Conservation (phyloP, 2,888 invertebrate genomes). For the Xanthorhoe spadicearia region DNA sequence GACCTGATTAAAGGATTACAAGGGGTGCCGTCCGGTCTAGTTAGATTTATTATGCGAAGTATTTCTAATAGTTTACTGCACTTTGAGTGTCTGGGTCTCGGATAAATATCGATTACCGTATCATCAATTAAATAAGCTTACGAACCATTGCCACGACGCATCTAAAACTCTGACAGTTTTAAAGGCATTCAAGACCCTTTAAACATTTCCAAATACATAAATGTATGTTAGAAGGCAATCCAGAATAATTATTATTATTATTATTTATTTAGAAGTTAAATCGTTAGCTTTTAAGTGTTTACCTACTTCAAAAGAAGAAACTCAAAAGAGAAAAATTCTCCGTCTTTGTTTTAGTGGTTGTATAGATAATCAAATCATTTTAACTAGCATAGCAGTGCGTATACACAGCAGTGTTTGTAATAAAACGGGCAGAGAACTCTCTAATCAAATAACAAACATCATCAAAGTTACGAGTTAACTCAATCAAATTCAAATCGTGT, state of each 20-base stretch:
- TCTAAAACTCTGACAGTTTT: too few species aligned
- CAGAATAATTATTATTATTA: too few species aligned
- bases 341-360: too few species aligned
- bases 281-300: too few species aligned
- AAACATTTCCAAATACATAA: too few species aligned
- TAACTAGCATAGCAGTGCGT: constrained; percentile 3
- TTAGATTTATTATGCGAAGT: constrained; percentile 83
- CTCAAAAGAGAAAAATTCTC: too few species aligned
- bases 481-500: constrained; percentile 30
- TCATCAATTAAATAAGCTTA: not conserved
- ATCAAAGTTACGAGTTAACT: constrained; percentile 24
- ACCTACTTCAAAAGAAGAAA: too few species aligned
- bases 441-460: constrained; percentile 24
- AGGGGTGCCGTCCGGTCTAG: constrained; percentile 80
- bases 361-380: too few species aligned
- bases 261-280: too few species aligned
- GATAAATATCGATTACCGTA: not conserved
- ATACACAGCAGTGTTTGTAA: constrained; percentile 7
- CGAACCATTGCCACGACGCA: too few species aligned
- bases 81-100: constrained; percentile 23
- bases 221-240: too few species aligned
- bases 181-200: too few species aligned
- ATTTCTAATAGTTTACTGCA: constrained; percentile 73
- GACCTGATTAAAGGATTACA: constrained; percentile 85
- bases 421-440: constrained; percentile 10